Evolutionary conservation across 2,797 vertebrate species (phyloP).

Genomic region (Pteronotus mesoamericanus): DNA sequence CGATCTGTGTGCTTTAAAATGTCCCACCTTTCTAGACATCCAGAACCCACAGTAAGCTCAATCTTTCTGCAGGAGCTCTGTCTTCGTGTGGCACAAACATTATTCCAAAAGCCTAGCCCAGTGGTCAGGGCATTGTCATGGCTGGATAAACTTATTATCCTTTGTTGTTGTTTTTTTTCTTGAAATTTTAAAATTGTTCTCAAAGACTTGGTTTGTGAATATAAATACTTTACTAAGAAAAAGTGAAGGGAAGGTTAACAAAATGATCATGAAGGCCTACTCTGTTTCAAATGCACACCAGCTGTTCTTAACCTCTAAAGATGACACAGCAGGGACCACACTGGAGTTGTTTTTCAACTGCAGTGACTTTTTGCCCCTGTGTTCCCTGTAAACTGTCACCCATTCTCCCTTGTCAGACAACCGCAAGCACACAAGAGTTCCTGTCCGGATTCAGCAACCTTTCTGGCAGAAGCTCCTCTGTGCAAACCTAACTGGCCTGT

Average conservation of each 20-base stretch:
- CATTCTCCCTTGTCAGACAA: not conserved
- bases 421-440: not conserved
- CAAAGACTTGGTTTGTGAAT: not conserved
- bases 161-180: not conserved
- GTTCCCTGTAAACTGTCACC: not conserved
- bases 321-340: not conserved
- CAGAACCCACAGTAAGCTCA: not conserved
- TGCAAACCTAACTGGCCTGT: not conserved
- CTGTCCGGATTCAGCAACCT: accelerated
- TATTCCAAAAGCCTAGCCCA: not conserved
- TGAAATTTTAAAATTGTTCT: constrained; percentile 11
- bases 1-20: not conserved
- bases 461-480: not conserved
- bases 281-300: not conserved
- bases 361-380: not conserved
- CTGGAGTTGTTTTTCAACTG: not conserved
- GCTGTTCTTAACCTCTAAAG: not conserved
- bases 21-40: not conserved
- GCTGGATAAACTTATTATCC: not conserved
- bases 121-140: not conserved
- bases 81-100: not conserved
- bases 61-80: not conserved
- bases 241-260: not conserved
- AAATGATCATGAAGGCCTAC: not conserved
- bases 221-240: not conserved